Evolutionary conservation across 2,113 vertebrate genomes (phyloP).

Genomic region (Austrofundulus limnaeus): DNA sequence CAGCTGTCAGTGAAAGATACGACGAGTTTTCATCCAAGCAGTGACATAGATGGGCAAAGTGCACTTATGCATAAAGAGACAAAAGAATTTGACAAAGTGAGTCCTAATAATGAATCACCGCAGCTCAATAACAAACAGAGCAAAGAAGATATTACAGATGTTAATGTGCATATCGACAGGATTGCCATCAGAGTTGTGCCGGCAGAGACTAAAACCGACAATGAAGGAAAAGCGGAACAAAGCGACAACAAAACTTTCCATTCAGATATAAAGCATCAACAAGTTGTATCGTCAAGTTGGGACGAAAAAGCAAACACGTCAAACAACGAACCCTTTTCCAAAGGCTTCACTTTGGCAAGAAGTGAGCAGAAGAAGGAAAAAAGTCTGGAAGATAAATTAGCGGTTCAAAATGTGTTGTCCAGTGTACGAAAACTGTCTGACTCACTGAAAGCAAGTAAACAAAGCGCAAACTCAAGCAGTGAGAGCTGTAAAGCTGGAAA

Average conservation of each 20-base stretch:
- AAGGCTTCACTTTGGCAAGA: constrained; percentile 5
- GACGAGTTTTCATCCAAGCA: constrained; percentile 21
- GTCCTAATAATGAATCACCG: neutral
- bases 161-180: constrained; percentile 55
- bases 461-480: constrained; percentile 8
- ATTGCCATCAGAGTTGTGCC: constrained; percentile 62
- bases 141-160: constrained; percentile 29
- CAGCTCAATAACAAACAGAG: constrained; percentile 12
- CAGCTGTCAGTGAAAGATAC: constrained; percentile 17
- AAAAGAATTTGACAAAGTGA: constrained; percentile 22
- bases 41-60: constrained; percentile 4
- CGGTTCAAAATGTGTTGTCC: constrained; percentile 30
- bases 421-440: constrained; percentile 42
- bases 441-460: constrained; percentile 34
- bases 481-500: constrained; percentile 24
- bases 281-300: constrained; percentile 10
- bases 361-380: constrained; percentile 15
- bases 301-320: constrained; percentile 21
- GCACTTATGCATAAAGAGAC: constrained; percentile 10
- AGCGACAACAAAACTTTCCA: neutral
- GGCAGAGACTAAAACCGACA: constrained; percentile 24
- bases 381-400: constrained; percentile 33
- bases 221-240: constrained; percentile 10
- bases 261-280: constrained; percentile 7
- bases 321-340: constrained; percentile 9